Base-by-base conservation (phyloP, 2,888 invertebrate genomes). In the Ganaspis brasiliensis region DNA sequence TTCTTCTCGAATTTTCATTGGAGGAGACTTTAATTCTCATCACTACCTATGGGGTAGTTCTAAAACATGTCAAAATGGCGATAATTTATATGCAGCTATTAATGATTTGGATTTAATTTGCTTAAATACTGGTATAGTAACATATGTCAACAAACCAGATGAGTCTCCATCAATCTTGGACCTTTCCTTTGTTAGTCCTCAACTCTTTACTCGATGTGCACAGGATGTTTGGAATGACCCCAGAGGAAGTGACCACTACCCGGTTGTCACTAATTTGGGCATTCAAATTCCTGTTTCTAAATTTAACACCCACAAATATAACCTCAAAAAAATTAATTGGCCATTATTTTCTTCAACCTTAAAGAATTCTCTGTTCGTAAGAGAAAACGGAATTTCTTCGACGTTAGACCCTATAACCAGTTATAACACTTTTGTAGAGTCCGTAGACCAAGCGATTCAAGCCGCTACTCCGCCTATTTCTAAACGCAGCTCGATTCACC, bases 131-230 rank as follows among this genome's bases (percentile, higher is more conserved):
- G 26, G 26, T 2, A 67, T 19, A 10, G 5, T 12, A 4, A 59
- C 59, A n/a, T 59, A n/a, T 8, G 59, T 35, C 2, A 59, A n/a
- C n/a, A 26, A 31, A 16, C 31, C 59, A 59, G 14, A 59, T 31
- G 31, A 59, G 14, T 31, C 31, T 8, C 16, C 31, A 1, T 35
- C 31, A 14, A 26, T 59, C 14, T 2, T 16, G 1, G 59, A 59
- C 14, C 31, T 59, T n/a, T n/a, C 49, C 16, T 59, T 59, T 31
- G 31, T 59, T 2, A 59, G 31, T 1, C 5, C 31, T 16, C 16
- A 59, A n/a, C 59, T 59, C 1, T 59, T n/a, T 1, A 31, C n/a
- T n/a, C 16, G 8, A 10, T 31, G 31, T 10, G 6, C 59, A 59
- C 26, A 59, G 8, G 59, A 59, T 6, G 31, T n/a, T 59, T 26